A percentile compares a stretch with the other conserved stretches of the same genome.
phyloP scores from a whole-genome alignment of 2,113 vertebrate species.

The Cyprinodon tularosa region DNA sequence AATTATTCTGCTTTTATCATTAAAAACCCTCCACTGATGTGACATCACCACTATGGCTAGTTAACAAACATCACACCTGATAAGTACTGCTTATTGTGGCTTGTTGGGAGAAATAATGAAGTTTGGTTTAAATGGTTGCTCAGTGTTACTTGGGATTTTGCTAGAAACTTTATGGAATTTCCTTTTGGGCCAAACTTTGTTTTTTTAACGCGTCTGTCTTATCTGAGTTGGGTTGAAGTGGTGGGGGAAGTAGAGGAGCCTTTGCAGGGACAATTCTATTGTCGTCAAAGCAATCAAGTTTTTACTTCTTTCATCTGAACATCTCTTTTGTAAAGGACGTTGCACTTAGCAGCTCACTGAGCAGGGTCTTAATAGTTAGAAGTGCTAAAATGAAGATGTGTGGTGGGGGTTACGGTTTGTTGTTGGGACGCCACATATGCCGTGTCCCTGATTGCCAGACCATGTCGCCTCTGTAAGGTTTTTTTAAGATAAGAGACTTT shows the following conservation, averaged over 20 bases:
- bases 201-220: not conserved
- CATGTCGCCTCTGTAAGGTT: slow-evolving; percentile 30
- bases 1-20: slow-evolving; percentile 73
- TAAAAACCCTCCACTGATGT: slow-evolving; percentile 8
- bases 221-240: slow-evolving; percentile 62
- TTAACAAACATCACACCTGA: slow-evolving; percentile 36
- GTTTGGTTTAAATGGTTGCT: not conserved
- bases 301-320: slow-evolving; percentile 55
- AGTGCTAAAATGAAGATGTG: slow-evolving; percentile 34
- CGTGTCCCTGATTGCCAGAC: slow-evolving; percentile 40
- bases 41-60: slow-evolving; percentile 22
- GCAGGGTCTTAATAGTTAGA: slow-evolving; percentile 41
- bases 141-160: slow-evolving; percentile 6
- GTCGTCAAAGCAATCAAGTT: slow-evolving; percentile 68
- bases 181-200: not conserved
- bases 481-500: slow-evolving; percentile 34
- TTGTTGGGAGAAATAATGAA: slow-evolving; percentile 32
- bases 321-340: slow-evolving; percentile 66
- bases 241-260: slow-evolving; percentile 62
- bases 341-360: slow-evolving; percentile 49
- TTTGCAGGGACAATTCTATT: slow-evolving; percentile 64
- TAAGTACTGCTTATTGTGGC: slow-evolving; percentile 57
- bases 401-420: slow-evolving; percentile 30
- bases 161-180: not conserved
- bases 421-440: slow-evolving; percentile 47